These are phyloP conservation scores for Polylopha cassiicola DNA, from an alignment of 2,888 invertebrate genomes.

Conservation along the genomic window DNA sequence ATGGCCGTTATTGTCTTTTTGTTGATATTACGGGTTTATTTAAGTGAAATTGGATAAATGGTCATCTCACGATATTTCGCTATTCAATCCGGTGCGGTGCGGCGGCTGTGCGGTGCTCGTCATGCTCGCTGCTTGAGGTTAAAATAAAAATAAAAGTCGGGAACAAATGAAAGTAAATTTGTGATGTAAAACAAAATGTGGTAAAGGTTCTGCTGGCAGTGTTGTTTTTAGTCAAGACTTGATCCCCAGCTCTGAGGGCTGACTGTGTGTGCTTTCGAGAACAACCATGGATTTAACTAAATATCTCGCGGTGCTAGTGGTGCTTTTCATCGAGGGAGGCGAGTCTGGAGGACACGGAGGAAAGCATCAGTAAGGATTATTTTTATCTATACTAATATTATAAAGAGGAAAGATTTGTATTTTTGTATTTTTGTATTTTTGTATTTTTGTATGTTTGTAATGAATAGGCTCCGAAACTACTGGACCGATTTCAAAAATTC, in stretches of 20 bases:
- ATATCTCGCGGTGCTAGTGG: conserved; percentile 50
- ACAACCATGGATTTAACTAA: conserved; percentile 52
- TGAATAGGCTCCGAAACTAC: too few relatives aligned
- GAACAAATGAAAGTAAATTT: conserved; percentile 45
- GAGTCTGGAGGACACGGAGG: conserved; percentile 63
- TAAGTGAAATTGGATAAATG: conserved; percentile 77
- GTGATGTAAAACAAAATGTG: conserved; percentile 60
- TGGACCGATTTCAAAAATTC: too few relatives aligned
- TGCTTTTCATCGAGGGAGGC: conserved; percentile 49
- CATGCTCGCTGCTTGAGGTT: conserved; percentile 41
- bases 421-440: conserved; percentile 24
- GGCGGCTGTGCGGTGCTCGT: conserved; percentile 47
- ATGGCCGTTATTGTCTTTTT: conserved; percentile 61
- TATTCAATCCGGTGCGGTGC: conserved; percentile 59
- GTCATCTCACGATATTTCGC: conserved; percentile 65
- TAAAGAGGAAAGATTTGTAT: conserved; percentile 4
- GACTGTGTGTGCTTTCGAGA: conserved; percentile 16
- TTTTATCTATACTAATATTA: conserved; percentile 6
- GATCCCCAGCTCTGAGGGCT: conserved; percentile 37
- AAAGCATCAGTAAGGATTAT: conserved; percentile 60
- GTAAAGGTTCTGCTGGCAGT: conserved; percentile 37
- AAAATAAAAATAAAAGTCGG: conserved; percentile 46
- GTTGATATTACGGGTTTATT: conserved; percentile 72
- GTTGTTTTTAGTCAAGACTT: conserved; percentile 38
- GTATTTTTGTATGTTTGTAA: too few relatives aligned